A percentile compares a stretch with the other conserved stretches of the same genome.
phyloP scores from a whole-genome alignment of 30 jellyfish, hydroid and myxozoan species.

The Mastigias papua region DNA sequence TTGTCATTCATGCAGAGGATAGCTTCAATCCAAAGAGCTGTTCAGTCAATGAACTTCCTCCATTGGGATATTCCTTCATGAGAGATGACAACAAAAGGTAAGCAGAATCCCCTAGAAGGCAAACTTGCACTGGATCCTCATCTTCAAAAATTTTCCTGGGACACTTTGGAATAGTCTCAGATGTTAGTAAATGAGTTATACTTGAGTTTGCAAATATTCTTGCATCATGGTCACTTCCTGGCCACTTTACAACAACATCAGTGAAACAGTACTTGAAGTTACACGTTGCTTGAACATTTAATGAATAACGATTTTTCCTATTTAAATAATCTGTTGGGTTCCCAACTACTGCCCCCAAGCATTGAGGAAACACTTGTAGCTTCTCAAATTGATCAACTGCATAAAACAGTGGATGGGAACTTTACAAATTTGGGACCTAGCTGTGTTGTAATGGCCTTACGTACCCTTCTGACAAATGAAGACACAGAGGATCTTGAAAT shows the following conservation, averaged over 20 bases:
- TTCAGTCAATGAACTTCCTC: conserved; percentile 48
- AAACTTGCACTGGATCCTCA: conserved; percentile 46
- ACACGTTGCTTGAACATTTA: conserved; percentile 50
- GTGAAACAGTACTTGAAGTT: conserved; percentile 39
- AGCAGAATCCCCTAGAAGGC: conserved; percentile 77
- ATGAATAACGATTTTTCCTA: conserved; percentile 12
- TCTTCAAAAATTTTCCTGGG: conserved; percentile 34
- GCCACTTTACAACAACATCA: conserved; percentile 60
- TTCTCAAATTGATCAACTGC: neutral
- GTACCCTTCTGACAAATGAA: neutral
- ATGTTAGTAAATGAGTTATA: conserved; percentile 4
- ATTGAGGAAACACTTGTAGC: conserved; percentile 61
- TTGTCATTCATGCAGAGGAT: conserved; percentile 71
- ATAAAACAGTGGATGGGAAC: conserved; percentile 28
- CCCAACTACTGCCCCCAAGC: conserved; percentile 43
- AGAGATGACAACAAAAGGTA: conserved; percentile 77
- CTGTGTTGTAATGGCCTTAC: neutral
- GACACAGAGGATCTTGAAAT: conserved; percentile 62
- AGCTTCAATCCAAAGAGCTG: conserved; percentile 61
- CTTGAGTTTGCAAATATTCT: too few species aligned
- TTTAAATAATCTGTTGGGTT: conserved; percentile 42
- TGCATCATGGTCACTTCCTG: conserved; percentile 76
- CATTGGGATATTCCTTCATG: conserved; percentile 65
- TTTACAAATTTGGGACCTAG: conserved; percentile 58
- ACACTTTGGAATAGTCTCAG: conserved; percentile 41